Evolutionary conservation across 2,888 invertebrate species (phyloP).

Genomic region (Thecocarcelia acutangulata): DNA sequence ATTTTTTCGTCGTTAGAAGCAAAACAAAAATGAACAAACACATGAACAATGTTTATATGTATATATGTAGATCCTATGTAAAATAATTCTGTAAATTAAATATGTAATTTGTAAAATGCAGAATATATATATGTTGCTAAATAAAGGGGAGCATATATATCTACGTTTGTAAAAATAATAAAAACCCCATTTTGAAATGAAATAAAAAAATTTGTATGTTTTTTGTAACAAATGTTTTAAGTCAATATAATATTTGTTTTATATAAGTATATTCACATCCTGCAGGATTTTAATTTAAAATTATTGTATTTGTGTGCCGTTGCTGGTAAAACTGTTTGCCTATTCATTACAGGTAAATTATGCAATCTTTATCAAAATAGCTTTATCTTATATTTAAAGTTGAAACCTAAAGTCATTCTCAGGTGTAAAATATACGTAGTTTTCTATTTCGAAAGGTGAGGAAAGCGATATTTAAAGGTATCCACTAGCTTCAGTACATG

Average conservation of each 20-base stretch:
- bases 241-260: not conserved
- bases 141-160: not conserved
- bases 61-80: not conserved
- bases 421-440: conserved; percentile 33
- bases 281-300: conserved; percentile 42
- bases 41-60: not conserved
- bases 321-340: conserved; percentile 74
- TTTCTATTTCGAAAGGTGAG: not conserved
- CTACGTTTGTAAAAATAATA: no score
- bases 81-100: not conserved
- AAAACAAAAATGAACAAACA: not conserved
- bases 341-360: conserved; percentile 81
- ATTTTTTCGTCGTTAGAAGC: conserved; percentile 11
- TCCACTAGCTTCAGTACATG: no score
- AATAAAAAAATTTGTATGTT: no score
- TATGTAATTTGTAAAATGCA: conserved; percentile 3
- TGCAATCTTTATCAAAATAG: conserved; percentile 78
- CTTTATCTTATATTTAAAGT: conserved; percentile 54
- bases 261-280: conserved; percentile 7
- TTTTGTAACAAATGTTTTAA: no score
- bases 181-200: no score
- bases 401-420: conserved; percentile 36
- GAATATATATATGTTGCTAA: not conserved
- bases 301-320: not conserved
- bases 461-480: no score